Percentiles rank a stretch among this genome's conserved stretches.
phyloP scores from a whole-genome alignment of 2,888 invertebrate genomes.

The Volucella bombylans region DNA sequence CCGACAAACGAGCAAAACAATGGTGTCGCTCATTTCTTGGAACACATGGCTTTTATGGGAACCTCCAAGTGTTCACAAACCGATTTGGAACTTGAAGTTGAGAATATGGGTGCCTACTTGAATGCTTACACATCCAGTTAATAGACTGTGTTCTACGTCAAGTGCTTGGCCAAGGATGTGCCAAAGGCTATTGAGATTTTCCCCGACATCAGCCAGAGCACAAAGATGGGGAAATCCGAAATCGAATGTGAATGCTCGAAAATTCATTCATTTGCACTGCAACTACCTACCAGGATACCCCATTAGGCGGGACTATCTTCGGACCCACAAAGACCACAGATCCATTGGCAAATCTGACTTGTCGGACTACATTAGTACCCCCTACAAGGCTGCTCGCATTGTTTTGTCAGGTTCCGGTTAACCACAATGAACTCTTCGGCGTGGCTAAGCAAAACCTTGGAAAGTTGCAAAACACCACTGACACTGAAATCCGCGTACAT shows the following conservation, averaged over 20 bases:
- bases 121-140: conserved; percentile 99
- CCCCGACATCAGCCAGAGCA: conserved; percentile 98
- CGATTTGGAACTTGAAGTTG: conserved; percentile 97
- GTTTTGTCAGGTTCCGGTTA: conserved; percentile 97
- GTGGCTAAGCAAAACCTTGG: conserved; percentile 92
- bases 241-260: conserved; percentile 99
- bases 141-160: conserved; percentile 99
- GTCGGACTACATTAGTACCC: conserved; percentile 85
- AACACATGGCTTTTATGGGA: conserved; percentile 99
- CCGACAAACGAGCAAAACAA: conserved; percentile 96
- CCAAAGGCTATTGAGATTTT: conserved; percentile 97
- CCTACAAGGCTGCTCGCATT: conserved; percentile 97
- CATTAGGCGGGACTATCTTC: conserved; percentile 97
- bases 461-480: too few relatives aligned
- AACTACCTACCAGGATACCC: conserved; percentile 97
- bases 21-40: conserved; percentile 99
- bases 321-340: conserved; percentile 97
- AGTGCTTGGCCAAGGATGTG: conserved; percentile 96
- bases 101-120: conserved; percentile 99
- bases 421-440: conserved; percentile 92
- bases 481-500: too few relatives aligned
- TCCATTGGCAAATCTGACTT: conserved; percentile 82
- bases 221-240: conserved; percentile 94
- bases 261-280: conserved; percentile 97
- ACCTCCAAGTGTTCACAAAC: conserved; percentile 96